These are phyloP conservation scores for Podiceps cristatus DNA, from an alignment of 2,113 vertebrate species.

Conservation along the genomic window DNA sequence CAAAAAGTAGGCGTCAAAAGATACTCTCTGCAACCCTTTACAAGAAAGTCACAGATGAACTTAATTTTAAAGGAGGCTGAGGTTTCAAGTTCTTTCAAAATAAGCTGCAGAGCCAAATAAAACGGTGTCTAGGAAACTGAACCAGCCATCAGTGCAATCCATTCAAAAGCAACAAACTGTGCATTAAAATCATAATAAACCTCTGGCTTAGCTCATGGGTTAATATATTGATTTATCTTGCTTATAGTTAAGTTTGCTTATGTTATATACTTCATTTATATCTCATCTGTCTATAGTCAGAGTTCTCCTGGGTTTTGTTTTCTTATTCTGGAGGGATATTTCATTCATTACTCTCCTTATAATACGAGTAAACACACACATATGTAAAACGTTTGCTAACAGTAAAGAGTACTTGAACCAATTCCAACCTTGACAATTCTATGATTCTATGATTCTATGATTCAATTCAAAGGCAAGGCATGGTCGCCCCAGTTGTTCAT, in stretches of 20 bases:
- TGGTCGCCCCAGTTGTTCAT: background rate
- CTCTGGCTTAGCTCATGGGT: background rate
- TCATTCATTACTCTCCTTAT: background rate
- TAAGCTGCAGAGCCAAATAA: background rate
- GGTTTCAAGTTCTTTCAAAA: constrained; percentile 4
- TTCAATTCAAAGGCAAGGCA: background rate
- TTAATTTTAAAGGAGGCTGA: constrained; percentile 6
- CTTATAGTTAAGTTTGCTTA: background rate
- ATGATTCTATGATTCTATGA: too few species aligned
- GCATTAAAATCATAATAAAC: background rate
- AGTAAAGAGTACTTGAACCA: background rate
- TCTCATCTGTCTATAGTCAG: background rate
- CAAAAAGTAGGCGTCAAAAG: background rate
- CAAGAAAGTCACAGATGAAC: background rate
- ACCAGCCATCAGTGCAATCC: background rate
- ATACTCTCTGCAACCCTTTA: background rate
- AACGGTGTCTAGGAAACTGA: background rate
- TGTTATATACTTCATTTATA: background rate
- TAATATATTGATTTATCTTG: background rate
- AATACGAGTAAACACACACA: background rate
- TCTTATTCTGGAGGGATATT: background rate
- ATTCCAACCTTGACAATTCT: too few species aligned
- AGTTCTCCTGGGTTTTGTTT: background rate
- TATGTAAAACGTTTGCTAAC: background rate
- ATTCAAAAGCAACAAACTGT: background rate